Conservation (phyloP, 2,797 vertebrate genomes). For the Etheostoma nigrum region DNA sequence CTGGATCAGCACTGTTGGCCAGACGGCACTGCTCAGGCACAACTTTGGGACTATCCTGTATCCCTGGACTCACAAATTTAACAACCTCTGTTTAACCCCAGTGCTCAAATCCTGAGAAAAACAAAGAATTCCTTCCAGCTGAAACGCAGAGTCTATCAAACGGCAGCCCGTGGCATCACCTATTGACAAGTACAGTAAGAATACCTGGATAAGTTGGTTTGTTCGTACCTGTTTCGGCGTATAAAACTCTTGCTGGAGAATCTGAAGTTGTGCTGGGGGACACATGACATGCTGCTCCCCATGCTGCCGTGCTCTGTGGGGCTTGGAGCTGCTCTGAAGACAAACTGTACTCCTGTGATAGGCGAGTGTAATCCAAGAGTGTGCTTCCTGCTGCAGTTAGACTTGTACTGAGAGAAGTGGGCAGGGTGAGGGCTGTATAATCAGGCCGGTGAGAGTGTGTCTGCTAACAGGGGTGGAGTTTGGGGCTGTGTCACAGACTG, state of each 20-base stretch:
- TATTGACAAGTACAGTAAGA: conserved; percentile 32
- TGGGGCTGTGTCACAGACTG: conserved; percentile 56
- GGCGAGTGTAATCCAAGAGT: conserved; percentile 75
- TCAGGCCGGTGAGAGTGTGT: conserved; percentile 68
- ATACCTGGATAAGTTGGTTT: conserved; percentile 9
- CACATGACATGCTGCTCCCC: conserved; percentile 89
- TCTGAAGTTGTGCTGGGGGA: conserved; percentile 87
- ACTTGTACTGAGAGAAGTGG: conserved; percentile 69
- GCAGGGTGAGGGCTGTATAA: conserved; percentile 64
- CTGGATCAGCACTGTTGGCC: conserved; percentile 76
- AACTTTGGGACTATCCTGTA: conserved; percentile 52
- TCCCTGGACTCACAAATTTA: conserved; percentile 56
- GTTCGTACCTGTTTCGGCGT: conserved; percentile 86
- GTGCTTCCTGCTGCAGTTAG: conserved; percentile 61
- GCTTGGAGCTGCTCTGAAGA: conserved; percentile 41
- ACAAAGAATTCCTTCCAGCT: conserved; percentile 67
- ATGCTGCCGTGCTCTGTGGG: conserved; percentile 70
- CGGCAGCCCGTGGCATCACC: conserved; percentile 33
- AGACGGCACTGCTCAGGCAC: conserved; percentile 51
- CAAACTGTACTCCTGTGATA: conserved; percentile 60
- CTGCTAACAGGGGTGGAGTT: conserved; percentile 74
- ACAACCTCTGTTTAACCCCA: conserved; percentile 67
- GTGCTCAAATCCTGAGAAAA: conserved; percentile 67
- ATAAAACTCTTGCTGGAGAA: conserved; percentile 89
- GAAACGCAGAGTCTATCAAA: conserved; percentile 54